phyloP scores from a whole-genome alignment of 2,797 vertebrate genomes.

The Morelia viridis region DNA sequence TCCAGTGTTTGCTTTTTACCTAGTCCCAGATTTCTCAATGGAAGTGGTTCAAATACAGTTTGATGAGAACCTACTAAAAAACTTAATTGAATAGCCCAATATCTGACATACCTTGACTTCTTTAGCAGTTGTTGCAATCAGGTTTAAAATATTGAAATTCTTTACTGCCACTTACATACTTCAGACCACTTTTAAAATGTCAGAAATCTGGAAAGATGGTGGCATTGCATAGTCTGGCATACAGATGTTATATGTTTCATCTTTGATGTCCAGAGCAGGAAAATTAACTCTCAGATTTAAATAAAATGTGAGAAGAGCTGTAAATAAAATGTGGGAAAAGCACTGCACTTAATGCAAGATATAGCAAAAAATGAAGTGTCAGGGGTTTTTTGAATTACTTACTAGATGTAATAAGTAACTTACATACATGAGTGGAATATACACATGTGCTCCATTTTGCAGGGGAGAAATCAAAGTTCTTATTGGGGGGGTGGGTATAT shows the following conservation, averaged over 20 bases:
- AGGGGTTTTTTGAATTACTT: no score
- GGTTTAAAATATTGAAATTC: neutral
- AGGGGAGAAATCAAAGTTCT: neutral
- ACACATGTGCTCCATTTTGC: neutral
- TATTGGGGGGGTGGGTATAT: no score
- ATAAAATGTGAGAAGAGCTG: neutral
- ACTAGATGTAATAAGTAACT: neutral
- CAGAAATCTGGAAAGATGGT: neutral
- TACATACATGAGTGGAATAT: neutral
- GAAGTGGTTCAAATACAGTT: neutral
- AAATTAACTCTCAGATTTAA: neutral
- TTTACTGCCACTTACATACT: neutral
- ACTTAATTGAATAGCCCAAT: neutral
- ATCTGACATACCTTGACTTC: neutral
- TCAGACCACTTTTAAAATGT: neutral
- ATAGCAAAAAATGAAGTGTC: neutral
- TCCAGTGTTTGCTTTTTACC: neutral
- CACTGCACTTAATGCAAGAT: neutral
- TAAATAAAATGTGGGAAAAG: neutral
- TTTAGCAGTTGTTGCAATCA: neutral
- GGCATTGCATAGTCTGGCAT: neutral
- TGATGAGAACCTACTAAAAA: neutral
- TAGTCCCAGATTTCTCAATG: neutral
- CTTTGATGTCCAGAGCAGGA: neutral
- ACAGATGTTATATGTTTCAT: neutral